These are phyloP conservation scores for Solenodon paradoxus DNA, from an alignment of 2,113 vertebrate genomes.

Conservation along the genomic window DNA sequence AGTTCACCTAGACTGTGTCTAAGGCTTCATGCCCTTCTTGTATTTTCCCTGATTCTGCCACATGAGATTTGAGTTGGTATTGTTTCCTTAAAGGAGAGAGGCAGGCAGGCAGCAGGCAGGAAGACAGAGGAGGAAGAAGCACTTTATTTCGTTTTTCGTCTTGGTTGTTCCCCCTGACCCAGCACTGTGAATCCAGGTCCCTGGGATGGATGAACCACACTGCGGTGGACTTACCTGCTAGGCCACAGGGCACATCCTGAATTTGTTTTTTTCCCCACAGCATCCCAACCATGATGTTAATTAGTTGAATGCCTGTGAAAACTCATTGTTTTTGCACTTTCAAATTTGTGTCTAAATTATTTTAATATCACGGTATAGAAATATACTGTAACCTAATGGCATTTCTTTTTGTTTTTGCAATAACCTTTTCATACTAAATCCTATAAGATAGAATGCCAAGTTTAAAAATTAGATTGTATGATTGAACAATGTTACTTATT, in stretches of 20 bases:
- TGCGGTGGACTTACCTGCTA: too few relatives aligned
- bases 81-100: too few relatives aligned
- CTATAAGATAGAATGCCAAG: neutral
- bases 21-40: neutral
- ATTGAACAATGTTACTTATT: slow-evolving; percentile 49
- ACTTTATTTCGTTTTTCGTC: too few relatives aligned
- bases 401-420: slow-evolving; percentile 21
- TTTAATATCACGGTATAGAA: slow-evolving; percentile 18
- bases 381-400: neutral
- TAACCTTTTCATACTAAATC: slow-evolving; percentile 30
- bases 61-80: neutral
- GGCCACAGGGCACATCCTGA: too few relatives aligned
- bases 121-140: too few relatives aligned
- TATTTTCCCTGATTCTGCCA: neutral
- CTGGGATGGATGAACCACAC: too few relatives aligned
- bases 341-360: slow-evolving; percentile 39
- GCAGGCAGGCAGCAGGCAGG: too few relatives aligned
- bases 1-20: neutral
- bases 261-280: neutral
- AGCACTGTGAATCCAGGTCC: too few relatives aligned
- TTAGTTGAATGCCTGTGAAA: neutral
- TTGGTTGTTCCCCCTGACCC: too few relatives aligned
- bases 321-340: slow-evolving; percentile 42
- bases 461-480: slow-evolving; percentile 31
- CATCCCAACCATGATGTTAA: slow-evolving; percentile 17